Conservation (phyloP, 2,797 vertebrate genomes). For the Hephaestus fuliginosus region DNA sequence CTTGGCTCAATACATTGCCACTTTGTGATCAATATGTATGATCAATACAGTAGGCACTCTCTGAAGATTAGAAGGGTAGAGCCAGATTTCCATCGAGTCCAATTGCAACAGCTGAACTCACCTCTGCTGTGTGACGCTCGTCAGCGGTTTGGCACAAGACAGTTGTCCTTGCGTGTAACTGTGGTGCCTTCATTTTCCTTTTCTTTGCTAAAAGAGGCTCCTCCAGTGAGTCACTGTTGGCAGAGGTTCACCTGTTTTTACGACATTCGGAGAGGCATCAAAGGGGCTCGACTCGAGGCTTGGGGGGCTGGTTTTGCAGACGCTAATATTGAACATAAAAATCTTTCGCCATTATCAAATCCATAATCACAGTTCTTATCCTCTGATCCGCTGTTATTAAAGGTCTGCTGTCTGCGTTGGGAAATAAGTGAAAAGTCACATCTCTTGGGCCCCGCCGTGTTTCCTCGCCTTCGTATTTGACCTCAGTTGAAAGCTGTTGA, state of each 20-base stretch:
- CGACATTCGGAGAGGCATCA: slow-evolving; percentile 10
- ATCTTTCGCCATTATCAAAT: slow-evolving; percentile 52
- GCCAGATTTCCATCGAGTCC: slow-evolving; percentile 44
- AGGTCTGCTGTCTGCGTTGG: slow-evolving; percentile 1
- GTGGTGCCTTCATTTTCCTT: neutral
- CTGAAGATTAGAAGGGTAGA: slow-evolving; percentile 22
- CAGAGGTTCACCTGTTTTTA: slow-evolving; percentile 16
- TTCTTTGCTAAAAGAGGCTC: slow-evolving; percentile 2
- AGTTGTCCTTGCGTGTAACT: slow-evolving; percentile 12
- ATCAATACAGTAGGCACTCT: slow-evolving; percentile 47
- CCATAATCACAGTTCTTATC: slow-evolving; percentile 48
- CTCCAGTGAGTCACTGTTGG: slow-evolving; percentile 13
- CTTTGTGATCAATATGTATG: slow-evolving; percentile 49
- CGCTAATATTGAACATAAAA: slow-evolving; percentile 52
- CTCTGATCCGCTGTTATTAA: slow-evolving; percentile 34
- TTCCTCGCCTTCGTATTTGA: slow-evolving; percentile 27
- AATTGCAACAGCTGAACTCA: slow-evolving; percentile 35
- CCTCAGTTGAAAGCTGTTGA: slow-evolving; percentile 21
- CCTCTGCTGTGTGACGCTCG: slow-evolving; percentile 27
- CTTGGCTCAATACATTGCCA: slow-evolving; percentile 31
- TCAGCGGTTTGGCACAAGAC: slow-evolving; percentile 32
- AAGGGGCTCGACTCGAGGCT: slow-evolving; percentile 9
- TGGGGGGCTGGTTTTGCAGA: slow-evolving; percentile 13
- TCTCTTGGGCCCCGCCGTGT: slow-evolving; percentile 13
- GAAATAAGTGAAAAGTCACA: slow-evolving; percentile 25